Percentiles rank a stretch among this genome's conserved stretches.
phyloP scores from a whole-genome alignment of 2,797 vertebrate species.

The Merluccius polli region DNA sequence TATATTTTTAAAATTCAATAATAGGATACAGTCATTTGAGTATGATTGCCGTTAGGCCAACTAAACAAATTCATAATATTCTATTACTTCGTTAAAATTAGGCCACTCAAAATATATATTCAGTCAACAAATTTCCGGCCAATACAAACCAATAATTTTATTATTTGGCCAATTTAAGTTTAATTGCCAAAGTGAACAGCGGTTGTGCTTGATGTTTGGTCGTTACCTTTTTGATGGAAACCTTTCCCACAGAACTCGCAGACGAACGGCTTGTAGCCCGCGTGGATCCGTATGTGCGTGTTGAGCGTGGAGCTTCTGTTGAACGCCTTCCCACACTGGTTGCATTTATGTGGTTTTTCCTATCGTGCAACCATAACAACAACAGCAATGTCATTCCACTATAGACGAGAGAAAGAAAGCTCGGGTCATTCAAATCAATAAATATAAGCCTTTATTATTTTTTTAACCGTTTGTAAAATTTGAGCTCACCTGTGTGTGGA shows the following conservation, averaged over 20 bases:
- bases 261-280: conserved; percentile 88
- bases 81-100: background rate
- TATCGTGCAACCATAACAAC: conserved; percentile 28
- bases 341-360: conserved; percentile 90
- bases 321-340: conserved; percentile 89
- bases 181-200: too few relatives aligned
- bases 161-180: background rate
- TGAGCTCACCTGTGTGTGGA: conserved; percentile 83
- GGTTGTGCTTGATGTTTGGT: background rate
- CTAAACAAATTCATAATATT: conserved; percentile 9
- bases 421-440: background rate
- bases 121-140: background rate
- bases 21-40: background rate
- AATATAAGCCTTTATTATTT: too few relatives aligned
- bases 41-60: conserved; percentile 2
- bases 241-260: conserved; percentile 91
- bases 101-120: background rate
- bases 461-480: background rate
- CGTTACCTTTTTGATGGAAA: conserved; percentile 91
- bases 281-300: conserved; percentile 88
- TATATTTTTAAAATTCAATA: too few relatives aligned
- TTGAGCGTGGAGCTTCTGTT: conserved; percentile 89
- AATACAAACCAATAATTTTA: background rate
- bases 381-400: background rate
- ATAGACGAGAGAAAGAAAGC: too few relatives aligned